Conservation (phyloP, 2,888 invertebrate species). For the Scaptomyza polygonia region DNA sequence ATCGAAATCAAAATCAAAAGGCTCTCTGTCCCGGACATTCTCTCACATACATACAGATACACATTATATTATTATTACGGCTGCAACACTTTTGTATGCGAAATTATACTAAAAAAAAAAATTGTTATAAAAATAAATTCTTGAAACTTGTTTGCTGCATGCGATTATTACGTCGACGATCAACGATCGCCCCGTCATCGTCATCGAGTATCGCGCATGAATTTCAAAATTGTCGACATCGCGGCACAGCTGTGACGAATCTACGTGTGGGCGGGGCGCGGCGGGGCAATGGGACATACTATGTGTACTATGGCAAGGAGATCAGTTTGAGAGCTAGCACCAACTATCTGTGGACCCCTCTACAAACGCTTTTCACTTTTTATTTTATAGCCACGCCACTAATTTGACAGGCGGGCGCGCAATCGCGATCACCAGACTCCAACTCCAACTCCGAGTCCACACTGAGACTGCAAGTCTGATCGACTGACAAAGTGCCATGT, state of each 20-base stretch:
- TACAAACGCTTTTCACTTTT: constrained; percentile 72
- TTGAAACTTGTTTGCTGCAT: constrained; percentile 76
- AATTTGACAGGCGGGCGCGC: constrained; percentile 76
- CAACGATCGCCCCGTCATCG: constrained; percentile 63
- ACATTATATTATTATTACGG: constrained; percentile 59
- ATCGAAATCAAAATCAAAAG: constrained; percentile 42
- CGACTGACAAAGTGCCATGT: constrained; percentile 51
- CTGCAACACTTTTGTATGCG: constrained; percentile 73
- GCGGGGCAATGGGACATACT: constrained; percentile 40
- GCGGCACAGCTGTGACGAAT: constrained; percentile 72
- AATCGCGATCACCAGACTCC: constrained; percentile 68
- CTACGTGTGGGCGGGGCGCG: constrained; percentile 53
- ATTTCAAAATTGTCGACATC: constrained; percentile 71
- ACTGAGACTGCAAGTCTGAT: constrained; percentile 21
- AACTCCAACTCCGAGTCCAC: constrained; percentile 8
- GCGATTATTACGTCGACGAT: constrained; percentile 69
- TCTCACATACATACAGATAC: constrained; percentile 19
- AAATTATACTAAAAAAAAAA: constrained; percentile 60
- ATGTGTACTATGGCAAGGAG: constrained; percentile 14
- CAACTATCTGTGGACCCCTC: constrained; percentile 43
- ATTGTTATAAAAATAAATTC: constrained; percentile 72
- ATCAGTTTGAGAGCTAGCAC: constrained; percentile 1
- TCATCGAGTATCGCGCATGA: constrained; percentile 73
- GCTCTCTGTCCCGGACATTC: constrained; percentile 48
- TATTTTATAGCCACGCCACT: constrained; percentile 75